These are phyloP conservation scores for Bubo scandiacus DNA, from an alignment of 2,113 vertebrate genomes.

Conservation along the genomic window DNA sequence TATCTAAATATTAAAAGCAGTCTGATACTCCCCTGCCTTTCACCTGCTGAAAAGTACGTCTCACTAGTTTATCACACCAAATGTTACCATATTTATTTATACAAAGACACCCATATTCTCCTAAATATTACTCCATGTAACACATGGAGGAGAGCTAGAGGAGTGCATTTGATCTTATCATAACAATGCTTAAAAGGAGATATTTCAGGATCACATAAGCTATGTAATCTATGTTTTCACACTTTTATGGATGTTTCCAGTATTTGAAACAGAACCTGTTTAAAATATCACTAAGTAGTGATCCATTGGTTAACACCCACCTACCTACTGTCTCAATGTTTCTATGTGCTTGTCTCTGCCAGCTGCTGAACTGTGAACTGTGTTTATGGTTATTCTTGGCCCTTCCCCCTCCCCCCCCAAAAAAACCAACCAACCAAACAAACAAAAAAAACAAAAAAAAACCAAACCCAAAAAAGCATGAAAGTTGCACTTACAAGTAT, in stretches of 20 bases:
- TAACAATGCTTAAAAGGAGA: background rate
- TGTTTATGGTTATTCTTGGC: background rate
- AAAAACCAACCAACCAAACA: too few species aligned
- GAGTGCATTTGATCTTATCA: background rate
- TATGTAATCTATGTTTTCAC: background rate
- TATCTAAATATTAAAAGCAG: background rate
- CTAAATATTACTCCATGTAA: background rate
- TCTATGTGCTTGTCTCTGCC: background rate
- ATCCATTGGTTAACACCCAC: background rate
- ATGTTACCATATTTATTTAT: background rate
- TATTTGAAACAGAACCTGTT: background rate
- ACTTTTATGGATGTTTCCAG: background rate
- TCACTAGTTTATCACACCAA: background rate
- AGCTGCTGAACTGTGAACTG: background rate
- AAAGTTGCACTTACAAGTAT: background rate
- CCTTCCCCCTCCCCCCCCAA: too few species aligned
- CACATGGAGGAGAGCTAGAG: background rate
- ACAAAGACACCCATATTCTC: background rate
- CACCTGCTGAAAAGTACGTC: background rate
- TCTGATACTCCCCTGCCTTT: background rate
- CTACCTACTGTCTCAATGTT: background rate
- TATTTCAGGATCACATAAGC: background rate
- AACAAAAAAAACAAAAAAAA: too few species aligned
- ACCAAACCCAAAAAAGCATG: background rate
- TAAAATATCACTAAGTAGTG: background rate